Conservation (phyloP, 2,888 invertebrate species). For the Apotomis turbidana region DNA sequence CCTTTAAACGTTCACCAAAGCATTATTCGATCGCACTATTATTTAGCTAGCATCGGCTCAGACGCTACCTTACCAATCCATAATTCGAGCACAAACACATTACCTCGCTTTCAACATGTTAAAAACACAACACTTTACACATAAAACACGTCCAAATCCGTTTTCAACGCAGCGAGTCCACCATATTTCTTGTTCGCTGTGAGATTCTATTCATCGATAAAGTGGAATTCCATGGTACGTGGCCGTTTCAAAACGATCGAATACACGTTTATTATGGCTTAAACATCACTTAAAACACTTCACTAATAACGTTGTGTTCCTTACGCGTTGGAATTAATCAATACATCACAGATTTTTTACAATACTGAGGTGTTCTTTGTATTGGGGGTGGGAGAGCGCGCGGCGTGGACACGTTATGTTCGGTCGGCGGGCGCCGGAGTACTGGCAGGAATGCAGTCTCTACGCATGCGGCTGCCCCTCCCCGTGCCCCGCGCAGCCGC, state of each 20-base stretch:
- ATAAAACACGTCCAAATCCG: constrained; percentile 70
- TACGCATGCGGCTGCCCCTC: constrained; percentile 75
- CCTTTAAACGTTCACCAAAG: constrained; percentile 60
- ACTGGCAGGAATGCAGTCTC: constrained; percentile 80
- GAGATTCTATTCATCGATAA: constrained; percentile 83
- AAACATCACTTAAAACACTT: constrained; percentile 54
- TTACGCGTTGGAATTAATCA: constrained; percentile 78
- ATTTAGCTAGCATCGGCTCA: constrained; percentile 39
- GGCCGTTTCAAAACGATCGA: constrained; percentile 68
- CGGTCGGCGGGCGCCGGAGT: constrained; percentile 74
- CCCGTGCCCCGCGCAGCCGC: constrained; percentile 46
- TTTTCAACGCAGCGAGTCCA: constrained; percentile 75
- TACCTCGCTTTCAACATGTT: constrained; percentile 51
- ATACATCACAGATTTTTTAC: constrained; percentile 84
- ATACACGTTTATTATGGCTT: constrained; percentile 58
- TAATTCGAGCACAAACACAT: constrained; percentile 62
- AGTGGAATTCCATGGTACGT: constrained; percentile 81
- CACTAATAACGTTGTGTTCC: constrained; percentile 51
- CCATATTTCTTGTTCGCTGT: constrained; percentile 77
- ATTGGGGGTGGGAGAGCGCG: constrained; percentile 68
- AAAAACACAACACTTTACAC: constrained; percentile 63
- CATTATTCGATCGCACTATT: constrained; percentile 65
- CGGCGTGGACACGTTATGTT: constrained; percentile 61
- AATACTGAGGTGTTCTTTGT: constrained; percentile 82
- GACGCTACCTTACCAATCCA: constrained; percentile 71